A percentile compares a stretch with the other conserved stretches of the same genome.
phyloP scores from a whole-genome alignment of 2,113 vertebrate genomes.

The Semnornis frantzii region DNA sequence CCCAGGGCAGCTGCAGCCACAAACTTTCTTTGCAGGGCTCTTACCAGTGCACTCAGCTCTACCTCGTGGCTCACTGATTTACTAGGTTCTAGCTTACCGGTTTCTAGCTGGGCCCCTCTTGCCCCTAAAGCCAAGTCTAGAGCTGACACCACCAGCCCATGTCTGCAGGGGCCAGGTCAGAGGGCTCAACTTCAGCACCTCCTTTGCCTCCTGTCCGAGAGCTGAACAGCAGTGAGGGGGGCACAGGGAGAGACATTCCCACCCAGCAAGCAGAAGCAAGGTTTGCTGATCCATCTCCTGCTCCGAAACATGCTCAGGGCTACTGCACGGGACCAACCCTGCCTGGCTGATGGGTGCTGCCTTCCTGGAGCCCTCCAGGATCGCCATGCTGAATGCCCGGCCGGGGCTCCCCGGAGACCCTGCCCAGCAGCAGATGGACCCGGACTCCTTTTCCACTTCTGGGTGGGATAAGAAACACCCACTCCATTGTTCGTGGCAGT shows the following conservation, averaged over 20 bases:
- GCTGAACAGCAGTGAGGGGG: neutral
- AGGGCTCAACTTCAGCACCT: neutral
- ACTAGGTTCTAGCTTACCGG: neutral
- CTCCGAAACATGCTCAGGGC: neutral
- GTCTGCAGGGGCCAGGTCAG: neutral
- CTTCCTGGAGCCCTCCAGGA: neutral
- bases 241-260: neutral
- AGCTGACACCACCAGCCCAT: accelerated
- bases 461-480: neutral
- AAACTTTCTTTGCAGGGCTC: neutral
- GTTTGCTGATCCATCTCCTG: neutral
- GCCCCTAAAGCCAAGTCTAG: neutral
- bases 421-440: neutral
- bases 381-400: neutral
- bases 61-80: neutral
- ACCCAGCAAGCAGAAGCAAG: accelerated
- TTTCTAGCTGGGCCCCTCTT: neutral
- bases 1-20: neutral
- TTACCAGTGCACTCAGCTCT: accelerated
- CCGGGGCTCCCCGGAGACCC: neutral
- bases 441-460: neutral
- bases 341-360: neutral
- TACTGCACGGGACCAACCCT: neutral
- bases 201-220: neutral
- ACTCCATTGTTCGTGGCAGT: slow-evolving; percentile 2